Percentiles rank a stretch among this genome's conserved stretches.
These are phyloP conservation scores for Perca fluviatilis DNA, from an alignment of 2,113 vertebrate species.

Conservation along the genomic window DNA sequence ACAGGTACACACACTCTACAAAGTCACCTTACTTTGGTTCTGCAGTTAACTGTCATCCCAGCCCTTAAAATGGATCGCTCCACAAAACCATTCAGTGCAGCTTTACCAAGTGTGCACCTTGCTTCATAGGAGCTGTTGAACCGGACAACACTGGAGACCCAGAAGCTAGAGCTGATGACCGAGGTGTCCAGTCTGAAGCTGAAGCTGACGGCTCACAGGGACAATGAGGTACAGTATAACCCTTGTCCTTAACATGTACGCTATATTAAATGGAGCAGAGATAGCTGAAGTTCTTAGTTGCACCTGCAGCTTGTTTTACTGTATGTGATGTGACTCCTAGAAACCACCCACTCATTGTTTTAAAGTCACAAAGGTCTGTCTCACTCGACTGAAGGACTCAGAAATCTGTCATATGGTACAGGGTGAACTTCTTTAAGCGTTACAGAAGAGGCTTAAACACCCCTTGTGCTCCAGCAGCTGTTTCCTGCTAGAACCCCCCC, in stretches of 20 bases:
- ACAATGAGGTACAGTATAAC: slow-evolving; percentile 86
- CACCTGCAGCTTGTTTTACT: slow-evolving; percentile 37
- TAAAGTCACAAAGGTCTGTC: slow-evolving; percentile 58
- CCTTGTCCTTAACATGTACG: not conserved
- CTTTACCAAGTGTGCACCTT: not conserved
- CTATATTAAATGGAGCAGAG: not conserved
- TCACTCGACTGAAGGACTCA: slow-evolving; percentile 33
- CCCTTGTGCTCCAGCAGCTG: slow-evolving; percentile 64
- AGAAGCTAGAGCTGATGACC: slow-evolving; percentile 95
- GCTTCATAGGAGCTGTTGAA: slow-evolving; percentile 91
- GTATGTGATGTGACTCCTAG: slow-evolving; percentile 46
- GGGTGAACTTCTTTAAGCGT: slow-evolving; percentile 59
- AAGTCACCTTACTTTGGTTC: not conserved
- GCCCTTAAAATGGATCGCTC: not conserved
- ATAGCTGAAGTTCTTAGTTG: not conserved
- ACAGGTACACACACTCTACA: slow-evolving; percentile 82
- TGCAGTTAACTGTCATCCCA: not conserved
- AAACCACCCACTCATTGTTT: slow-evolving; percentile 60
- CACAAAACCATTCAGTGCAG: no score
- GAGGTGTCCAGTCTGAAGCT: slow-evolving; percentile 95
- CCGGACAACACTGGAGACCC: slow-evolving; percentile 92
- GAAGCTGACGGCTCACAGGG: slow-evolving; percentile 89
- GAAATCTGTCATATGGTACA: slow-evolving; percentile 48
- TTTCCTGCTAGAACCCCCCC: slow-evolving; percentile 74
- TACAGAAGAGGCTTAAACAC: slow-evolving; percentile 44